These are phyloP conservation scores for Rhopalosiphum maidis DNA, from an alignment of 1,140 invertebrate genomes.

Conservation along the genomic window DNA sequence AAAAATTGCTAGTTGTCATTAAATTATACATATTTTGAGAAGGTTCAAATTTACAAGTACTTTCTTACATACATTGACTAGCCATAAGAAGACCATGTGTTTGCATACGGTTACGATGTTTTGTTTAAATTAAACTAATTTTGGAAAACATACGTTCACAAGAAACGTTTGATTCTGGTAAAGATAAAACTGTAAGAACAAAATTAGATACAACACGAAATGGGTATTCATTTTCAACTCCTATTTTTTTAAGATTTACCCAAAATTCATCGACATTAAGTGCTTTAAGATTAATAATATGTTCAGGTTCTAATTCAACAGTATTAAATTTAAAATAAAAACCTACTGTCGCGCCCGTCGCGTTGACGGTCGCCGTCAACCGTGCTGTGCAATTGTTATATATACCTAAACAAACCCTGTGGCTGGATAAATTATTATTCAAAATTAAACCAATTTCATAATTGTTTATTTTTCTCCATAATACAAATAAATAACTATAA, in stretches of 20 bases:
- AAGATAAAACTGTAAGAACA: slow-evolving; percentile 23
- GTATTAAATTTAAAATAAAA: not conserved
- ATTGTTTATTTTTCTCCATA: too few relatives aligned
- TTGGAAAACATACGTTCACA: slow-evolving; percentile 30
- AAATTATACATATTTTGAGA: slow-evolving; percentile 26
- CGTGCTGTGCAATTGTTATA: too few relatives aligned
- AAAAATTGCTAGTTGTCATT: slow-evolving; percentile 12
- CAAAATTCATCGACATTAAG: not conserved
- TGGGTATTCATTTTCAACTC: not conserved
- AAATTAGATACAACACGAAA: slow-evolving; percentile 13
- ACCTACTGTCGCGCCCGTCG: too few relatives aligned
- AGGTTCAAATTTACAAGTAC: slow-evolving; percentile 27
- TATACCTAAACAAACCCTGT: too few relatives aligned
- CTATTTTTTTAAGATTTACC: slow-evolving; percentile 9
- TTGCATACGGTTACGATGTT: not conserved
- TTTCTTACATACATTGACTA: slow-evolving; percentile 2
- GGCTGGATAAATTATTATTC: too few relatives aligned
- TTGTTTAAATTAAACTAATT: slow-evolving; percentile 18
- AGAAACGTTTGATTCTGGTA: slow-evolving; percentile 5
- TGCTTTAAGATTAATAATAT: not conserved
- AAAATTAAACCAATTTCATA: too few relatives aligned
- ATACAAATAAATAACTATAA: too few relatives aligned
- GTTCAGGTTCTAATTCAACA: slow-evolving; percentile 5
- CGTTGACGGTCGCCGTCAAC: too few relatives aligned
- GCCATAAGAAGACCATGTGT: not conserved